Conservation (phyloP, 2,888 invertebrate species). For the Rhagonycha lutea region DNA sequence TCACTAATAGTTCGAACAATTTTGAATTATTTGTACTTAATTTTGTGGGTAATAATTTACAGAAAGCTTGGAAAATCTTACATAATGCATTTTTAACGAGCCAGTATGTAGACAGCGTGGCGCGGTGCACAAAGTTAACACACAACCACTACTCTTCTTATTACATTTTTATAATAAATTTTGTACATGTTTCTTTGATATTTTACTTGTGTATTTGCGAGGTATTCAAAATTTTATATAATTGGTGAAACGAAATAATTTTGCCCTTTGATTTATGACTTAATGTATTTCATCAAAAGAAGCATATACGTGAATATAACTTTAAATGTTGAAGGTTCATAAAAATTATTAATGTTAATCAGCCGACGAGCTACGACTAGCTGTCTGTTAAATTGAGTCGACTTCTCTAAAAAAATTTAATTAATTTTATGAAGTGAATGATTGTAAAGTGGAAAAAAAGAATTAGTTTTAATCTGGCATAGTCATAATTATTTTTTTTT, state of each 20-base stretch:
- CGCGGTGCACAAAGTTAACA: neutral
- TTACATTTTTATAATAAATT: neutral
- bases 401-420: neutral
- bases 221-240: neutral
- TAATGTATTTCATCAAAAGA: neutral
- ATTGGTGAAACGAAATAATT: neutral
- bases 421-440: neutral
- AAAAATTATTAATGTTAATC: neutral
- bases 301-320: neutral
- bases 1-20: neutral
- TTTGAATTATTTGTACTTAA: neutral
- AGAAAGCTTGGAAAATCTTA: neutral
- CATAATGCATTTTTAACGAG: constrained; percentile 10
- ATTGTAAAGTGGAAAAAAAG: neutral
- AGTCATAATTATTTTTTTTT: neutral
- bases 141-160: neutral
- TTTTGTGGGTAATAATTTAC: neutral
- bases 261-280: neutral
- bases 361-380: neutral
- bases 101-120: constrained; percentile 8
- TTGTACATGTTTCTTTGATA: neutral
- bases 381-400: neutral
- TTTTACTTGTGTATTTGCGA: neutral
- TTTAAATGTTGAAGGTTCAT: neutral
- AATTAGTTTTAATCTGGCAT: neutral